Evolutionary conservation across 2,113 vertebrate species (phyloP), one percentile per base, ranked within the genome.

Genomic region (Acanthisitta chloris): DNA sequence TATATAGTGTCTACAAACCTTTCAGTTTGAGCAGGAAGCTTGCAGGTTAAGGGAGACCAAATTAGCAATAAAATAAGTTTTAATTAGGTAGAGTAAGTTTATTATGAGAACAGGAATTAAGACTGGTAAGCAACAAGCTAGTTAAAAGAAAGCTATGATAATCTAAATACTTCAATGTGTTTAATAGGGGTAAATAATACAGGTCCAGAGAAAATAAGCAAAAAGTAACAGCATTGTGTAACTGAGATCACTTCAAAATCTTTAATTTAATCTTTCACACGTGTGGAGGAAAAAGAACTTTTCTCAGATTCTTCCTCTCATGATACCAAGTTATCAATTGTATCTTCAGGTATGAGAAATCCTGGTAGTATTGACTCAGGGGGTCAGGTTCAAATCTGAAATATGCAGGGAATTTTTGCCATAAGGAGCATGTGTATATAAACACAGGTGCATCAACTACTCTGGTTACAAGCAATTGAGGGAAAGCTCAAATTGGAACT

Each of bases 401-500:
- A 21, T 70, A 6, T 25, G 10, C 7, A 64, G 52, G 18, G 11
- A 21, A 13, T 18, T 80, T 90, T 69, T 79, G 17, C 9, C 13
- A 11, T 3, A 2, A 40, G 12, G 31, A 65, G 57, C 12, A 8
- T 34, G 18, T 13, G 13, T 72, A 54, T 65, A 26, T 46, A 55
- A 71, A 46, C 2, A 15, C 1, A 7, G 2, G 8, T 66, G 24
- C 36, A 40, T 19, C 1, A 3, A 12, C n/a, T n/a, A 10, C 36
- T 66, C 17, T 25, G 5, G 12, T 45, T 38, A n/a, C 3, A 34
- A 38, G 8, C 21, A 54, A 12, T 33, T 40, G 54, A 14, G 31
- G 17, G 23, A 65, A 76, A 16, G 18, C 33, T 74, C 14, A 34
- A 0, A 38, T 80, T 45, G 24, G 17, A 28, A 29, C 28, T 29